Evolutionary conservation across 2,888 invertebrate genomes (phyloP).

Genomic region (Heliconius ismenius): DNA sequence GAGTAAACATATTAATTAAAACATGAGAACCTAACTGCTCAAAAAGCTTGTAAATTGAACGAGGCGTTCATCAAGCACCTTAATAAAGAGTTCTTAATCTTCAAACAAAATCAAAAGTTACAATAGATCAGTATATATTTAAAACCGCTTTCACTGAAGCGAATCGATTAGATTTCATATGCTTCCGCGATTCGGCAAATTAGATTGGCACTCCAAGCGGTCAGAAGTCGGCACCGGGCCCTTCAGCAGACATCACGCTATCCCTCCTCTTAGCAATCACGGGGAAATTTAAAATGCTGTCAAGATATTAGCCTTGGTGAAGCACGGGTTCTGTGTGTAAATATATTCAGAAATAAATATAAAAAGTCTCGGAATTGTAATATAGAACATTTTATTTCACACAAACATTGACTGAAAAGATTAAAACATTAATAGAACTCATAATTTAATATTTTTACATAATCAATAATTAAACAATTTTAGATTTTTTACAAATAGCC

Average conservation of each 20-base stretch:
- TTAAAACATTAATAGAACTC: not conserved
- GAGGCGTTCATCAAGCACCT: slow-evolving; percentile 9
- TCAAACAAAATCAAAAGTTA: slow-evolving; percentile 11
- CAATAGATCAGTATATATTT: slow-evolving; percentile 26
- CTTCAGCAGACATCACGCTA: slow-evolving; percentile 65
- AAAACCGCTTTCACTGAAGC: slow-evolving; percentile 47
- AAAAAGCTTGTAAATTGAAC: not conserved
- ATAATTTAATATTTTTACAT: too few species aligned
- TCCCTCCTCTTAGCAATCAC: slow-evolving; percentile 65
- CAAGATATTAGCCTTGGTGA: slow-evolving; percentile 45
- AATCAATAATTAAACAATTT: not conserved
- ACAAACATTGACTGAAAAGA: not conserved
- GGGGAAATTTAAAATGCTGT: slow-evolving; percentile 63
- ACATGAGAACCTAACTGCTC: not conserved
- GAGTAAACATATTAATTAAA: slow-evolving; percentile 4
- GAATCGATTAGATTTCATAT: slow-evolving; percentile 77
- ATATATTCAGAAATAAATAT: not conserved
- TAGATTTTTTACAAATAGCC: not conserved
- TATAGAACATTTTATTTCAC: not conserved
- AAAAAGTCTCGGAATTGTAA: not conserved
- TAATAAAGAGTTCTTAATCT: slow-evolving; percentile 12
- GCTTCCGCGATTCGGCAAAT: slow-evolving; percentile 78
- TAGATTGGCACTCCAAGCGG: slow-evolving; percentile 79
- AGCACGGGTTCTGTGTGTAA: slow-evolving; percentile 54
- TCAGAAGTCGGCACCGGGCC: slow-evolving; percentile 76